Base-by-base conservation (phyloP, 2,113 vertebrate species). In the Microtus oregoni region DNA sequence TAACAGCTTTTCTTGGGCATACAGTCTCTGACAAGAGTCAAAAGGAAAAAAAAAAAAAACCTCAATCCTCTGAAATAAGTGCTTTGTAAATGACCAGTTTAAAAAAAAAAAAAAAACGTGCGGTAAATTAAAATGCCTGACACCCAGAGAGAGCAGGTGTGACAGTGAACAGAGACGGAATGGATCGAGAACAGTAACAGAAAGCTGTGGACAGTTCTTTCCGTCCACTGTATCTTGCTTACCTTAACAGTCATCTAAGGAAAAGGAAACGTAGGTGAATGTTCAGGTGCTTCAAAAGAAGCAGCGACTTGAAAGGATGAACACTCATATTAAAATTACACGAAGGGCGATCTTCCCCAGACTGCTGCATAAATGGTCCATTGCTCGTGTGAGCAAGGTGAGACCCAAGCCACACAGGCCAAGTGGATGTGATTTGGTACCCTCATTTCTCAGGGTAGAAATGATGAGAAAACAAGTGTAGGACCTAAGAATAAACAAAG, bases 181-280 rank as follows among this genome's bases (percentile, higher is more conserved):
- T 50, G 65, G 91, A 81, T 86, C 47, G 58, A 94, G 92, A 88
- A 22, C 32, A 68, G 35, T 68, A 19, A 79, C 17, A 79, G 67
- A 58, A 92, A 26, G 72, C 85, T 63, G 9, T 70, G 30, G 91
- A 47, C 55, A 76, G 0, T 81, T 92, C 9, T 26, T 32, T 73
- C 30, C 26, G 77, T 83, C 87, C 63, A 0, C 68, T 78, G 77
- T 50, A 68, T 52, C 87, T 94, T 88, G 20, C 70, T 90, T 75
- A 11, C 19, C 5, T 26, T 97, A 58, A 78, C 58, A 93, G 72
- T 94, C 61, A 81, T 63, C 30, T n/a, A 41, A 26, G 41, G 41
- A 65, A 81, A 94, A 75, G 65, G 77, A 94, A 94, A 44, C 47
- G 52, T 0, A 44, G 77, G 72, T 77, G 90, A 86, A 86, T 10